A percentile compares a stretch with the other conserved stretches of the same genome.
Conservation (phyloP, 2,797 vertebrate species). For the Vipera ursinii region DNA sequence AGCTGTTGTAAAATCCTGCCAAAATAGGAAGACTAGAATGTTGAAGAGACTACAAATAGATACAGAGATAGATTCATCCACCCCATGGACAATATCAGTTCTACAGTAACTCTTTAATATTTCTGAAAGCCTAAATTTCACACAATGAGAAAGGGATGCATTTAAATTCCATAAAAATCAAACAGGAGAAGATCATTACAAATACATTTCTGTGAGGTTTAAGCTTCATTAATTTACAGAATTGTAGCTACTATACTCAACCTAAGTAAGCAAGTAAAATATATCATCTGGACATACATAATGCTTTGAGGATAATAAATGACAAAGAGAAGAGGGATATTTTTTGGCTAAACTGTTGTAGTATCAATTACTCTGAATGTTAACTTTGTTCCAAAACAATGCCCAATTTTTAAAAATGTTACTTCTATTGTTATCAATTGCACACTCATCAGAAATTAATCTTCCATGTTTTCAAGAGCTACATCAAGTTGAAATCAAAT, state of each 20-base stretch:
- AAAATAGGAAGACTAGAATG: not conserved
- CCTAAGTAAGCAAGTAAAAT: not conserved
- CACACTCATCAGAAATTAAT: slow-evolving; percentile 18
- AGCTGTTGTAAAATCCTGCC: not conserved
- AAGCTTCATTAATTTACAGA: not conserved
- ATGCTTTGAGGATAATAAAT: not conserved
- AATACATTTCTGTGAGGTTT: not conserved
- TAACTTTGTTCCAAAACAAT: slow-evolving; percentile 23
- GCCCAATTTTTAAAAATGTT: slow-evolving; percentile 2
- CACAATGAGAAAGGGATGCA: not conserved
- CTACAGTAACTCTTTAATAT: not conserved
- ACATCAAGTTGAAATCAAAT: slow-evolving; percentile 25
- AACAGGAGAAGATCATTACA: not conserved
- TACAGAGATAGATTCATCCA: not conserved
- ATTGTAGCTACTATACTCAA: not conserved
- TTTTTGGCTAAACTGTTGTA: not conserved
- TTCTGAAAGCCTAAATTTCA: not conserved
- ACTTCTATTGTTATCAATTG: slow-evolving; percentile 26
- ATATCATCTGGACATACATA: not conserved
- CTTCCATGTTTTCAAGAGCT: slow-evolving; percentile 2
- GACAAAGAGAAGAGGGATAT: not conserved
- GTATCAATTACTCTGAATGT: slow-evolving; percentile 20
- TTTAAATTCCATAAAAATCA: not conserved
- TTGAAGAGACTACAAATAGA: not conserved
- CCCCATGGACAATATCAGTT: not conserved